Conservation (phyloP, 2,797 vertebrate species). For the Phalloptychus januarius region DNA sequence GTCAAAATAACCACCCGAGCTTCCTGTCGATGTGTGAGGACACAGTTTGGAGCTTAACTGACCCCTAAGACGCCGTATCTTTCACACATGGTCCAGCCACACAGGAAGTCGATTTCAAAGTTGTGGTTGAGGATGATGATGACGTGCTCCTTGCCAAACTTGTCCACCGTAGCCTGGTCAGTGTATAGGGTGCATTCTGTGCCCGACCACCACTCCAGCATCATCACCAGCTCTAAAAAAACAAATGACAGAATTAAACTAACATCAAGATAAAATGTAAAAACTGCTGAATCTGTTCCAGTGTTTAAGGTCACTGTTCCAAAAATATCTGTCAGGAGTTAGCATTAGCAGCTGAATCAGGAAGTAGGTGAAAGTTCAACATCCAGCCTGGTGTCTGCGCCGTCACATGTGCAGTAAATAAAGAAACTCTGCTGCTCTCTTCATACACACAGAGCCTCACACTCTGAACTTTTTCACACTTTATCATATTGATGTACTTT, state of each 20-base stretch:
- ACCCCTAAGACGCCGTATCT: slow-evolving; percentile 95
- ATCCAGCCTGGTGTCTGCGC: not conserved
- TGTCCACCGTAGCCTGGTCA: slow-evolving; percentile 88
- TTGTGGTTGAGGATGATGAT: slow-evolving; percentile 99
- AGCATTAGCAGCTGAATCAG: not conserved
- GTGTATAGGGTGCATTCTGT: slow-evolving; percentile 96
- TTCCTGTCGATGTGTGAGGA: not conserved
- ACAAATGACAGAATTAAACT: not conserved
- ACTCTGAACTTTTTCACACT: not conserved
- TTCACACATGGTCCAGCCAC: slow-evolving; percentile 99
- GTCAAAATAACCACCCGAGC: not conserved
- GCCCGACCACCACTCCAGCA: slow-evolving; percentile 98
- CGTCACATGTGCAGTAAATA: not conserved
- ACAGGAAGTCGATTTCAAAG: slow-evolving; percentile 98
- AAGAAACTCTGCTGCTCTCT: not conserved
- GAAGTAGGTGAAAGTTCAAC: not conserved
- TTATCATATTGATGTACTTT: not conserved
- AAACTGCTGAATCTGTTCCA: not conserved
- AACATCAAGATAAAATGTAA: not conserved
- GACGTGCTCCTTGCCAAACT: slow-evolving; percentile 93
- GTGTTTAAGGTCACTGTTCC: not conserved
- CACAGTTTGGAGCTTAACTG: slow-evolving; percentile 53
- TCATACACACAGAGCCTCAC: not conserved
- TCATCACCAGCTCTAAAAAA: slow-evolving; percentile 92
- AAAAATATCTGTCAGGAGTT: not conserved